Evolutionary conservation across 2,888 invertebrate genomes (phyloP).

Genomic region (Hydropsyche betteni): DNA sequence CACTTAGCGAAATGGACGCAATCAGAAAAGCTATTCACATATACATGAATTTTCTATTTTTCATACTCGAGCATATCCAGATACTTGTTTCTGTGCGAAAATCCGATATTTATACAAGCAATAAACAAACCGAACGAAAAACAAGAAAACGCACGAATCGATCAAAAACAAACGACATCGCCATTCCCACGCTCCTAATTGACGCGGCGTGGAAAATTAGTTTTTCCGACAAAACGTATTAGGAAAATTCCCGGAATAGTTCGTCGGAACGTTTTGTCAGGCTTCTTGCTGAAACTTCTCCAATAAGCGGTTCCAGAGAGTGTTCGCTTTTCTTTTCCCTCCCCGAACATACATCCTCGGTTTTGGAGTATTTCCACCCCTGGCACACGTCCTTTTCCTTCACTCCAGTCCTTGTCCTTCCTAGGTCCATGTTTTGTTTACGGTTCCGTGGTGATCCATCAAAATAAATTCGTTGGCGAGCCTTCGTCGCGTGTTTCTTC

Average conservation of each 20-base stretch:
- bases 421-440: not conserved
- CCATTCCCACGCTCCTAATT: not conserved
- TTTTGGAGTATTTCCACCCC: too few relatives aligned
- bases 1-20: slow-evolving; percentile 19
- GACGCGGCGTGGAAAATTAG: not conserved
- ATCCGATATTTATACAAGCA: too few relatives aligned
- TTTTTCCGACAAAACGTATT: slow-evolving; percentile 5
- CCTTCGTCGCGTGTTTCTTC: not conserved
- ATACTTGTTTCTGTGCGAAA: too few relatives aligned
- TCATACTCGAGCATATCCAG: too few relatives aligned
- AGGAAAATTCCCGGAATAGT: not conserved
- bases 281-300: slow-evolving; percentile 3
- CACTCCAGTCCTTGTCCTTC: too few relatives aligned
- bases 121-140: too few relatives aligned
- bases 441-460: not conserved
- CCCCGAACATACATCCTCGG: too few relatives aligned
- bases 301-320: not conserved
- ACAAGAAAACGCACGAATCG: too few relatives aligned
- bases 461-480: slow-evolving; percentile 2
- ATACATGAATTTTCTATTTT: slow-evolving; percentile 9
- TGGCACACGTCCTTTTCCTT: too few relatives aligned
- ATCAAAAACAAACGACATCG: too few relatives aligned
- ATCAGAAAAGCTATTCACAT: not conserved
- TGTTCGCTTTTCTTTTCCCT: too few relatives aligned
- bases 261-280: not conserved